A percentile compares a stretch with the other conserved stretches of the same genome.
These are phyloP conservation scores for Apeira syringaria DNA, from an alignment of 2,888 invertebrate species.

Conservation along the genomic window DNA sequence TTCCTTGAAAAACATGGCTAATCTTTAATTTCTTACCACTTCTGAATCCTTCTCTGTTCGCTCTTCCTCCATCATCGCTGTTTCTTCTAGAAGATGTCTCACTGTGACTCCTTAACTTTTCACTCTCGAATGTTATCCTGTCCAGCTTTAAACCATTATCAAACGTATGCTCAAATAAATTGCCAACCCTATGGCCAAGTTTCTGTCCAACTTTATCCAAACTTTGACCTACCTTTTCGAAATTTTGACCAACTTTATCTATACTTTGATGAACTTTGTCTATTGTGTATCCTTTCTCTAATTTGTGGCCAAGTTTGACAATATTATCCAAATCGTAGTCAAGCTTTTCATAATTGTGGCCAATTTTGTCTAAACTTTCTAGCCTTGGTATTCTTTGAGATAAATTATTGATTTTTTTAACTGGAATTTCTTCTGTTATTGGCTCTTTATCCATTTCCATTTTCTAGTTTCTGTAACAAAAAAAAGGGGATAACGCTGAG, in stretches of 20 bases:
- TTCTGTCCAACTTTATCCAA: constrained; percentile 25
- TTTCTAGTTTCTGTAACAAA: constrained; percentile 38
- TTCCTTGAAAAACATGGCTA: too few species aligned
- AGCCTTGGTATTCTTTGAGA: constrained; percentile 45
- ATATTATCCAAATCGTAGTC: constrained; percentile 18
- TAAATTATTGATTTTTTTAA: constrained; percentile 44
- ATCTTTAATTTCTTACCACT: too few species aligned
- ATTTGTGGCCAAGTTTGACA: constrained; percentile 9
- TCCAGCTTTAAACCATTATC: constrained; percentile 51
- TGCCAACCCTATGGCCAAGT: constrained; percentile 35
- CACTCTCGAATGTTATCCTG: constrained; percentile 65
- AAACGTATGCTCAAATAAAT: constrained; percentile 39
- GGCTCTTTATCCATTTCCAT: constrained; percentile 57
- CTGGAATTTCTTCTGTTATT: constrained; percentile 47
- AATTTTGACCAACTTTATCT: constrained; percentile 28
- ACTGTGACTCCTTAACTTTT: constrained; percentile 60
- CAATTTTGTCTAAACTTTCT: constrained; percentile 37
- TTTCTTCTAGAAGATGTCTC: constrained; percentile 70
- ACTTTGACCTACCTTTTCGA: constrained; percentile 26
- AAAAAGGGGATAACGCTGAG: too few species aligned
- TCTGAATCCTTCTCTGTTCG: constrained; percentile 52
- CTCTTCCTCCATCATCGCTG: constrained; percentile 61
- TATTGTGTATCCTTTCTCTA: constrained; percentile 23
- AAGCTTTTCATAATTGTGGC: constrained; percentile 27
- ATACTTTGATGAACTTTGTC: constrained; percentile 20